These are phyloP conservation scores for Noctua fimbriata DNA, from an alignment of 2,888 invertebrate genomes.

Conservation along the genomic window DNA sequence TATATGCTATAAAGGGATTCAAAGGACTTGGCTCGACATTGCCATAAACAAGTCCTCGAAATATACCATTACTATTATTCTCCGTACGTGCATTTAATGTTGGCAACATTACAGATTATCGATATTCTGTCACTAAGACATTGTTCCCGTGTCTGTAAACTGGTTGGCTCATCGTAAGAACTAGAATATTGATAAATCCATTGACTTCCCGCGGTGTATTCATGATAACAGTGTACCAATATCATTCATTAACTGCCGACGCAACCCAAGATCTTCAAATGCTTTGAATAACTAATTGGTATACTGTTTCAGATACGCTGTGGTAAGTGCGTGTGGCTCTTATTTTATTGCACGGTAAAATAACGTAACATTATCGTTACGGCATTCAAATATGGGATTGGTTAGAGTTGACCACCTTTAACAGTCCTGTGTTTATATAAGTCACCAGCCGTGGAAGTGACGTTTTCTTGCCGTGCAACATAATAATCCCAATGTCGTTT, in stretches of 20 bases:
- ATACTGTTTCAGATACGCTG: conserved; percentile 3
- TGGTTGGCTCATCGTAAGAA: background rate
- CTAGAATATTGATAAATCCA: conserved; percentile 2
- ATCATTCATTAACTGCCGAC: conserved; percentile 16
- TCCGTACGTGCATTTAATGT: conserved; percentile 29
- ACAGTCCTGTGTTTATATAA: background rate
- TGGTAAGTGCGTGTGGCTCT: background rate
- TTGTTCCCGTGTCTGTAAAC: conserved; percentile 13
- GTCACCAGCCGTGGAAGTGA: conserved; percentile 8
- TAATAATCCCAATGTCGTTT: conserved; percentile 26
- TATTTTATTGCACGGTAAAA: conserved; percentile 26
- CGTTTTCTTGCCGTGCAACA: background rate
- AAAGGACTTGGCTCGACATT: conserved; percentile 19
- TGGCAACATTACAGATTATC: conserved; percentile 39
- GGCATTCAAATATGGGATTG: background rate
- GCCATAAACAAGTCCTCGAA: conserved; percentile 4
- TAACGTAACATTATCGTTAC: background rate
- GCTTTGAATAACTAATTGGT: conserved; percentile 18
- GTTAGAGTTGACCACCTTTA: background rate
- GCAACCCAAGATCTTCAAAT: background rate
- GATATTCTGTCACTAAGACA: conserved; percentile 9
- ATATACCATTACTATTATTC: conserved; percentile 30
- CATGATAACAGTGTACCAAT: background rate
- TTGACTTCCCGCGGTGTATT: background rate
- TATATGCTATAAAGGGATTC: conserved; percentile 39